Base-by-base conservation (phyloP, 2,797 vertebrate species). In the Enoplosus armatus region DNA sequence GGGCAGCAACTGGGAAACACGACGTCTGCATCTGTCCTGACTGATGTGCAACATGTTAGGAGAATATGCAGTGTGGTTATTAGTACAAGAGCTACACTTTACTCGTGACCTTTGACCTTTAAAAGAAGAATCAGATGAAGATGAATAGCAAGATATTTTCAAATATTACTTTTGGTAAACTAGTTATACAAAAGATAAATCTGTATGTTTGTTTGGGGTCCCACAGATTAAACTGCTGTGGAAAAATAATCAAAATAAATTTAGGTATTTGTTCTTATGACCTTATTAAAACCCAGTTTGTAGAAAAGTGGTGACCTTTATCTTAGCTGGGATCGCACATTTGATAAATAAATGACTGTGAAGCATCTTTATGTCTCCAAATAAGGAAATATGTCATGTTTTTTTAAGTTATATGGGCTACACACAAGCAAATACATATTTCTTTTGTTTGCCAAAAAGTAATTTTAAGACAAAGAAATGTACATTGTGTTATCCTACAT, bases 91-190 rank as follows among this genome's bases (percentile, higher is more conserved):
- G 26, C 2, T 24, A 56, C 58, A 56, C 9, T 12, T 35, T 3
- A 15, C 11, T 59, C 6, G 0, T 69, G 61, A 86, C 68, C 29
- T 77, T 80, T 86, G 56, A 87, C 75, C 72, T 72, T 63, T 59
- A 33, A 59, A 39, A 61, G 3, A 18, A 16, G 8, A 65, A 72
- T 71, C 56, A 54, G 22, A n/a, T 8, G 12, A 67, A 53, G 15
- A 41, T 10, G 6, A 50, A 48, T 10, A 27, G 1, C 1, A 4
- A 27, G 31, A n/a, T 24, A 37, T 39, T 12, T 55, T 2, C 18
- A 24, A 26, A 48, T 4, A 47, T 20, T 11, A 47, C 27, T 15
- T 50, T 61, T 6, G 7, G 24, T 1, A n/a, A 65, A 35, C 15
- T 12, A 8, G 3, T 10, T 29, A 9, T 10, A 55, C 14, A n/a